Evolutionary conservation across 2,888 invertebrate genomes (phyloP), one percentile per base, ranked within the genome.

Genomic region (Pilophorus perplexus): DNA sequence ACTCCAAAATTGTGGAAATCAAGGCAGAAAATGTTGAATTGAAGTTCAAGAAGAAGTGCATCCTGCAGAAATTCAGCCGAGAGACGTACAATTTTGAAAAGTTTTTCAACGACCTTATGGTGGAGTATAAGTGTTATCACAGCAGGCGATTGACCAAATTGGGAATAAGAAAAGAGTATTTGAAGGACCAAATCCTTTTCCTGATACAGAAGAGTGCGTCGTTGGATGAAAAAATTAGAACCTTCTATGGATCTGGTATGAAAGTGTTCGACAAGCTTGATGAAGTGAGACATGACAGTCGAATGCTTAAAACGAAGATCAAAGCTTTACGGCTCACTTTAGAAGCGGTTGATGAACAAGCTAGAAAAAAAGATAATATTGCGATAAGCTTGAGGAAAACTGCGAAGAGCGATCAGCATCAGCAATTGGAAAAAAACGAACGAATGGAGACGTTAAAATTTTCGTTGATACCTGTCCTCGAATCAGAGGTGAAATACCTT

Each of bases 121-220:
- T 46, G 23, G 16, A 46, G 28, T 62, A 62, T 23, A 50, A 14
- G 10, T 50, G 22, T 22, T 52, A 64, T 38, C 42, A 64, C 18
- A n/a, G 4, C 22, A n/a, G 52, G 25, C 64, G 64, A 5, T 25
- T 38, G 18, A 64, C 52, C 2, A 64, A 52, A 27, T 40, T 64
- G 37, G 27, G 33, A 5, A 64, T 52, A 14, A 28, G 52, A 37
- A 64, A 64, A 14, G 50, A 52, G 20, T 64, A 64, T 52, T 25
- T 54, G n/a, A 64, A 64, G 33, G 62, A 62, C 22, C 52, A 64
- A 23, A 52, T 52, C 5, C 25, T 52, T n/a, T 64, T 64, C 8
- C 25, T 64, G 2, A 64, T 54, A 14, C 40, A 64, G 18, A 50
- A 52, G 18, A 64, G 38, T 22, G 3, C 38, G 18, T 38, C 38